phyloP scores from a whole-genome alignment of 1,140 invertebrate species.

The Pseudomyrmex pallidus region DNA sequence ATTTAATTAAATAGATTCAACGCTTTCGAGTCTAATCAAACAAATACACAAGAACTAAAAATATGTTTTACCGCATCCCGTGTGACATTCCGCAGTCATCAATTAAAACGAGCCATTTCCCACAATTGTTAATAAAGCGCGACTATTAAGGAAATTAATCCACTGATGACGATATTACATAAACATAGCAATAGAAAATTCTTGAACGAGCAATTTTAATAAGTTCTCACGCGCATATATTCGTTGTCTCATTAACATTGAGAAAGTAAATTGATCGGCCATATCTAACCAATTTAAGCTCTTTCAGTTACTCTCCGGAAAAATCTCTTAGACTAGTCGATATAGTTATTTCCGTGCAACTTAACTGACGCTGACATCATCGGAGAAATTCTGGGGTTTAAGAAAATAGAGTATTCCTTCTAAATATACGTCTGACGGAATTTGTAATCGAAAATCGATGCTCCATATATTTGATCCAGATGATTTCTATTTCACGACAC shows the following conservation, averaged over 20 bases:
- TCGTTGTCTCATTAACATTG: no score
- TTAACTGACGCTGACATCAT: neutral
- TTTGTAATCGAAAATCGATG: neutral
- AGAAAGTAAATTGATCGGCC: neutral
- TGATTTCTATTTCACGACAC: constrained; percentile 20
- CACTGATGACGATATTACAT: neutral
- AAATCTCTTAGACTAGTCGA: constrained; percentile 50
- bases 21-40: neutral
- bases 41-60: constrained; percentile 33
- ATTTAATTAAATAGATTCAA: constrained; percentile 6
- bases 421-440: neutral
- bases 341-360: constrained; percentile 37
- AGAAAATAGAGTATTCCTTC: neutral
- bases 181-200: no score
- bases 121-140: constrained; percentile 4
- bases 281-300: neutral
- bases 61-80: constrained; percentile 13
- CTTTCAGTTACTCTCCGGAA: neutral
- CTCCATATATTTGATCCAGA: no score
- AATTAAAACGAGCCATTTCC: neutral
- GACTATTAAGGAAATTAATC: neutral
- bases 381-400: neutral
- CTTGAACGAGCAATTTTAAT: no score
- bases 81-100: constrained; percentile 12
- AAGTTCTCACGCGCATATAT: no score